Evolutionary conservation across 2,888 invertebrate species (phyloP).

Genomic region (Metopia argyrocephala): DNA sequence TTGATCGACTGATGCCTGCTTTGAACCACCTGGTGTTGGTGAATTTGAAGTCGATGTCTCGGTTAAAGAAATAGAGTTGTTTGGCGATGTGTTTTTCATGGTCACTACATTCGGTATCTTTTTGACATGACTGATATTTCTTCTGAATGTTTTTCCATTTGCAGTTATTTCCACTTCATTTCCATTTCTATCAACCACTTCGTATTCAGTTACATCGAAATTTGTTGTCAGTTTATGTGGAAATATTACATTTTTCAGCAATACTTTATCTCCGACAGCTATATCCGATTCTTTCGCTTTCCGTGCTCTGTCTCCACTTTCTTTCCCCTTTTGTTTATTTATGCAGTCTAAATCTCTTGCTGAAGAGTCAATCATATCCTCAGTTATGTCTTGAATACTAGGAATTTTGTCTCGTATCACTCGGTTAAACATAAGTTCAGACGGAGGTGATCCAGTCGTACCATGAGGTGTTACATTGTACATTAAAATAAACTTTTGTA

Average conservation of each 20-base stretch:
- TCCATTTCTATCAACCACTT: slow-evolving; percentile 41
- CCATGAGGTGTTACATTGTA: slow-evolving; percentile 53
- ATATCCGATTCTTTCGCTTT: no score
- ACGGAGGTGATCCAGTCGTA: background rate
- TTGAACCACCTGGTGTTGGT: background rate
- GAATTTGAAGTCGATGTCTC: background rate
- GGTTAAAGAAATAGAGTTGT: no score
- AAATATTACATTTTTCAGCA: slow-evolving; percentile 39
- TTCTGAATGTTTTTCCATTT: slow-evolving; percentile 35
- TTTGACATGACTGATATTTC: slow-evolving; percentile 28
- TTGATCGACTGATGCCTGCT: background rate
- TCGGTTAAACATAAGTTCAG: slow-evolving; percentile 10
- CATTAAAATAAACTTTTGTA: slow-evolving; percentile 40
- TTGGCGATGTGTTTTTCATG: background rate
- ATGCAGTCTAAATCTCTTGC: no score
- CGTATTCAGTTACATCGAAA: slow-evolving; percentile 28
- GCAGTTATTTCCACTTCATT: slow-evolving; percentile 33
- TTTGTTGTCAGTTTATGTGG: slow-evolving; percentile 43
- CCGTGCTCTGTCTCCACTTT: no score
- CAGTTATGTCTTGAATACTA: no score
- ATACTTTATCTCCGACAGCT: slow-evolving; percentile 54
- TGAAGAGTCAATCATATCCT: no score
- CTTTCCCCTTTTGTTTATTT: background rate
- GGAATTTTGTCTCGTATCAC: no score
- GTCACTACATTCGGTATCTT: slow-evolving; percentile 34